Evolutionary conservation across 2,113 vertebrate species (phyloP).

Genomic region (Mus spicilegus): DNA sequence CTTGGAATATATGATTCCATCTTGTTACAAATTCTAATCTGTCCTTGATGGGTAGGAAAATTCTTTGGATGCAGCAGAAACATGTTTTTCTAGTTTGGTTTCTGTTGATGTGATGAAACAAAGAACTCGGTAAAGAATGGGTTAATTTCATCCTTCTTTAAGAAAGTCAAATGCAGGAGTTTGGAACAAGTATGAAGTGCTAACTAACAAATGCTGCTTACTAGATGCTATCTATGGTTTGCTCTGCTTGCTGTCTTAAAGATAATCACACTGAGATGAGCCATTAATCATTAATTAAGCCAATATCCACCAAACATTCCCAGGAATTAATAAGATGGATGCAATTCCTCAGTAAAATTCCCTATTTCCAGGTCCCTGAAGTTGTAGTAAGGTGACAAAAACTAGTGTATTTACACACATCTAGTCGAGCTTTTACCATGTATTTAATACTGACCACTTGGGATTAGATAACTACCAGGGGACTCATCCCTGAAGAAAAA

Average conservation of each 20-base stretch:
- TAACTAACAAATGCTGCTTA: background rate
- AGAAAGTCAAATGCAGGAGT: background rate
- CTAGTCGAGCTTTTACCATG: background rate
- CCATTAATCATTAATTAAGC: background rate
- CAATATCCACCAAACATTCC: background rate
- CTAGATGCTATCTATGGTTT: background rate
- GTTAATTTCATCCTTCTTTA: background rate
- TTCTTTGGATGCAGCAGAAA: background rate
- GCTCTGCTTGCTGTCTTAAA: background rate
- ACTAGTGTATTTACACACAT: background rate
- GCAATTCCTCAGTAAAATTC: background rate
- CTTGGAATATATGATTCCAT: background rate
- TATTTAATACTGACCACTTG: background rate
- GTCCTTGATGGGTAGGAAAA: background rate
- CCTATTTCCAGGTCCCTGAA: background rate
- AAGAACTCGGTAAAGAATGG: background rate
- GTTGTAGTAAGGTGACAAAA: background rate
- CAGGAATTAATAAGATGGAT: background rate
- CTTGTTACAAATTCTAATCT: background rate
- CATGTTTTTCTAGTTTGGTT: background rate
- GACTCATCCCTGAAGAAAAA: background rate
- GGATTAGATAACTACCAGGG: background rate
- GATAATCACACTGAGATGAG: background rate
- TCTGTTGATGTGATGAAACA: background rate
- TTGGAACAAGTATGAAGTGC: background rate